Conservation (phyloP, 2,113 vertebrate genomes). For the Ameiurus melas region DNA sequence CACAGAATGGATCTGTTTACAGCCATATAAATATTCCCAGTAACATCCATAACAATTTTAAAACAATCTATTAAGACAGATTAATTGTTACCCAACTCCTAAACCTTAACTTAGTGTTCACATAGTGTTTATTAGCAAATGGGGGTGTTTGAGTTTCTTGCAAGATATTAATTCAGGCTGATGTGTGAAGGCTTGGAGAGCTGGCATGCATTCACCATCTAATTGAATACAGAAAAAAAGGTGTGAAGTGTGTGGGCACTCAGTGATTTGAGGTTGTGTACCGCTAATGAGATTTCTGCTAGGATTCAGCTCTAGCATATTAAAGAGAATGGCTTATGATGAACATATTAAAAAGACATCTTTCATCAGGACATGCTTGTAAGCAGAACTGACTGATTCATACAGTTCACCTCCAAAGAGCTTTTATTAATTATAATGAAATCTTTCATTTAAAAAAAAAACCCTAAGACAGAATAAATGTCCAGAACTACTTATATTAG, state of each 20-base stretch:
- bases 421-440: not conserved
- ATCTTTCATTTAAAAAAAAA: not conserved
- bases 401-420: not conserved
- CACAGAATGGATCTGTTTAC: not conserved
- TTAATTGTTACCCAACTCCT: not conserved
- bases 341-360: not conserved
- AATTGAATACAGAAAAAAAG: constrained; percentile 19
- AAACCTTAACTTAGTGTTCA: not conserved
- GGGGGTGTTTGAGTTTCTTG: too few species aligned
- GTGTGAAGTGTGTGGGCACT: constrained; percentile 12
- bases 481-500: not conserved
- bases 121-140: not conserved
- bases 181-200: constrained; percentile 11
- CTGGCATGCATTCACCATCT: constrained; percentile 2
- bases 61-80: not conserved
- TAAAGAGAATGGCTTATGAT: not conserved
- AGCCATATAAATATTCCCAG: too few species aligned
- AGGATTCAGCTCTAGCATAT: not conserved
- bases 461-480: not conserved
- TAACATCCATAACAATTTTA: not conserved
- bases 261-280: constrained; percentile 11
- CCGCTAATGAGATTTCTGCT: constrained; percentile 16
- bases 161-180: not conserved
- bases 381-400: not conserved
- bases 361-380: not conserved